A percentile compares a stretch with the other conserved stretches of the same genome.
Evolutionary conservation across 2,113 vertebrate genomes (phyloP).

Genomic region (Cebidichthys violaceus): DNA sequence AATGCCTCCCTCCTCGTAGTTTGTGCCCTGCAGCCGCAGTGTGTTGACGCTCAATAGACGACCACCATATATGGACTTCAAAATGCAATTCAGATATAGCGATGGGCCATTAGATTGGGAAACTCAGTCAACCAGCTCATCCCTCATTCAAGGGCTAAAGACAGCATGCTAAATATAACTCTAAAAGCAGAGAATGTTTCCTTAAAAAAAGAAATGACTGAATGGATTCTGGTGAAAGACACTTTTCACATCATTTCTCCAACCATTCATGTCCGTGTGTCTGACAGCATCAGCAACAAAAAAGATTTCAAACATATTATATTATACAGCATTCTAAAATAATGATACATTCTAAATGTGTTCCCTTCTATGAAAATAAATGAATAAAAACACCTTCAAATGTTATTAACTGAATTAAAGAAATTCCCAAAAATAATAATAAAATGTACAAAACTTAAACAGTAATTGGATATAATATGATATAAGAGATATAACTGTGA

Average conservation of each 20-base stretch:
- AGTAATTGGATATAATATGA: neutral
- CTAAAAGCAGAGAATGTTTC: conserved; percentile 1
- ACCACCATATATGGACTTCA: conserved; percentile 21
- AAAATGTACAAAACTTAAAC: neutral
- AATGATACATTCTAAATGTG: neutral
- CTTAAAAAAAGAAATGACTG: conserved; percentile 9
- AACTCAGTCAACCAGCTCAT: conserved; percentile 22
- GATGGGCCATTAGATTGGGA: conserved; percentile 30
- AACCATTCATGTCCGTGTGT: neutral
- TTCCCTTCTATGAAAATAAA: neutral
- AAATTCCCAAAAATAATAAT: neutral
- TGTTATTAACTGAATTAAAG: neutral
- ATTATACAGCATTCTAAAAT: neutral
- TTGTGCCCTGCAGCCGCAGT: conserved; percentile 39
- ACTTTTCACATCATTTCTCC: neutral
- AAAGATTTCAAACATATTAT: neutral
- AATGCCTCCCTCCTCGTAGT: conserved; percentile 34
- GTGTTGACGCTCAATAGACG: conserved; percentile 1
- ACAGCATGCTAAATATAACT: conserved; percentile 42
- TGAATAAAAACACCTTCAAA: neutral
- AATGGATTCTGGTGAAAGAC: neutral
- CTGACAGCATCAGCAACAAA: neutral
- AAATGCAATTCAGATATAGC: conserved; percentile 19
- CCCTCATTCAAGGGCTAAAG: conserved; percentile 19
- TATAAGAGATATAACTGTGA: too few relatives aligned